Evolutionary conservation across 2,113 vertebrate species (phyloP).

Genomic region (Procavia capensis): DNA sequence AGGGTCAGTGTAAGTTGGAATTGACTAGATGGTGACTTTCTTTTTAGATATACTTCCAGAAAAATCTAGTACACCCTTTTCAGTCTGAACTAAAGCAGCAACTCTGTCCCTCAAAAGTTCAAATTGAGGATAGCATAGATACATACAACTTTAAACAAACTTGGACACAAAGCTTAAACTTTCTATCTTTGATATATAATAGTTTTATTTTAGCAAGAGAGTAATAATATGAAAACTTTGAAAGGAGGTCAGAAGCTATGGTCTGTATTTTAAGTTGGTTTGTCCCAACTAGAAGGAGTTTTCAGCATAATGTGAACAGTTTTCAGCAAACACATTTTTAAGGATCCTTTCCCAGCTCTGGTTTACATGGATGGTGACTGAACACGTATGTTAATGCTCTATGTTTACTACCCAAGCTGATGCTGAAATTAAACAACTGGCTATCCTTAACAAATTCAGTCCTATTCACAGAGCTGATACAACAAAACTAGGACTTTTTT

Average conservation of each 20-base stretch:
- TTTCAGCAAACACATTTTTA: conserved; percentile 16
- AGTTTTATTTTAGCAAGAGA: neutral
- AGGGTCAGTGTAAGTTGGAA: no score
- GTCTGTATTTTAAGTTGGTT: neutral
- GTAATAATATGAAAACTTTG: neutral
- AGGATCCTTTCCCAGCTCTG: neutral
- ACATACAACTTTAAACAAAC: conserved; percentile 1
- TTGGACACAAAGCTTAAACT: neutral
- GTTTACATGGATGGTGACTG: neutral
- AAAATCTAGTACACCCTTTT: neutral
- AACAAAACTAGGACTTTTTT: neutral
- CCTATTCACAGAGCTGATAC: no score
- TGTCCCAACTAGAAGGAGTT: neutral
- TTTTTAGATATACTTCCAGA: neutral
- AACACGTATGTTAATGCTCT: neutral
- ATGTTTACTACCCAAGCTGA: neutral
- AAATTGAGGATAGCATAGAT: neutral
- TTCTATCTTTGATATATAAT: neutral
- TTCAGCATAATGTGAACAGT: neutral
- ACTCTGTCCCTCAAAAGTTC: neutral
- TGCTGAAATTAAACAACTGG: neutral
- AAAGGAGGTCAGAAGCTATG: neutral
- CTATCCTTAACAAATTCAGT: rapidly evolving
- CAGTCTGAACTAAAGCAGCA: neutral
- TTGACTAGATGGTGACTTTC: no score